Percentiles rank a stretch among this genome's conserved stretches.
These are phyloP conservation scores for Drosophila tristis DNA, from an alignment of 1,140 invertebrate species.

Conservation along the genomic window DNA sequence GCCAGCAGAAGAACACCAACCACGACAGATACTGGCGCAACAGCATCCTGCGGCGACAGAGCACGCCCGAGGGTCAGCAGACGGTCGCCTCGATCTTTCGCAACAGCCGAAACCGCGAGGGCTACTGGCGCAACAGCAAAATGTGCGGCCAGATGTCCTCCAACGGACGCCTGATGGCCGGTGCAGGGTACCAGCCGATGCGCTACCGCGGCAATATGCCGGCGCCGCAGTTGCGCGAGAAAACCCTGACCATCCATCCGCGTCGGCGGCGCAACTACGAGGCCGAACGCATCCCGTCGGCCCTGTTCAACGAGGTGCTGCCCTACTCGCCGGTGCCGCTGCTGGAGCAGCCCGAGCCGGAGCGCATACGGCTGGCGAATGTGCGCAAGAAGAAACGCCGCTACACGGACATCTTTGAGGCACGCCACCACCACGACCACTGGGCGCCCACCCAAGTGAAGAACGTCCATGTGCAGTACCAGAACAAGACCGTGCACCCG, in stretches of 20 bases:
- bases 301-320: constrained; percentile 58
- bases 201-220: constrained; percentile 72
- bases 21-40: too few relatives aligned
- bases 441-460: constrained; percentile 74
- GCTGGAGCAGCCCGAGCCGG: constrained; percentile 57
- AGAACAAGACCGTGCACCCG: constrained; percentile 63
- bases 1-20: too few relatives aligned
- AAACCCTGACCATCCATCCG: constrained; percentile 68
- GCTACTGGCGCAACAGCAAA: background rate
- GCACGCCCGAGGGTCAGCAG: too few relatives aligned
- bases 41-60: too few relatives aligned
- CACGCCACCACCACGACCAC: constrained; percentile 80
- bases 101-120: too few relatives aligned
- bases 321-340: constrained; percentile 45
- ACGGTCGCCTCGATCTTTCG: too few relatives aligned
- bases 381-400: constrained; percentile 51
- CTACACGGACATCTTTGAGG: constrained; percentile 63
- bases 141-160: background rate
- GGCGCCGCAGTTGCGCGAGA: constrained; percentile 64
- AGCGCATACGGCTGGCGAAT: constrained; percentile 60
- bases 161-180: background rate
- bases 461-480: constrained; percentile 72
- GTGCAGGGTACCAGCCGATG: constrained; percentile 10
- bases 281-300: constrained; percentile 60
- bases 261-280: constrained; percentile 57